These are phyloP conservation scores for Ramazzottius varieornatus DNA, from an alignment of 2,888 invertebrate genomes.

Conservation along the genomic window DNA sequence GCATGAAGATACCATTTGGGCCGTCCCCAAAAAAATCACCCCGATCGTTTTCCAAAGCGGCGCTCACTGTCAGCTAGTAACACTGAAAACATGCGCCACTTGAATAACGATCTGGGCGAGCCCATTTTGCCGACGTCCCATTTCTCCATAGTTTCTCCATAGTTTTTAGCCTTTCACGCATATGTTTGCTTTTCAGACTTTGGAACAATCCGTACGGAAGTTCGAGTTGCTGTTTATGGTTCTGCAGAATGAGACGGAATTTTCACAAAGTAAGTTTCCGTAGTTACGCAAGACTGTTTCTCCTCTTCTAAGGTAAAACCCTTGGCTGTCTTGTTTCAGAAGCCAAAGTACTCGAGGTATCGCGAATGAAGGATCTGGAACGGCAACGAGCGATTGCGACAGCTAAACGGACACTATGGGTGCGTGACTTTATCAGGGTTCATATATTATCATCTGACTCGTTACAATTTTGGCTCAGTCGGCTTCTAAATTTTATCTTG, in stretches of 20 bases:
- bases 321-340: background rate
- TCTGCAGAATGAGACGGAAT: background rate
- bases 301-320: background rate
- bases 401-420: background rate
- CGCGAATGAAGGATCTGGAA: background rate
- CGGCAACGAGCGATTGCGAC: background rate
- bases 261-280: background rate
- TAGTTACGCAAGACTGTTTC: background rate
- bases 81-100: too few species aligned
- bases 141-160: too few species aligned
- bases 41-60: too few species aligned
- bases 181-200: background rate
- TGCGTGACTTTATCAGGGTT: too few species aligned
- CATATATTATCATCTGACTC: too few species aligned
- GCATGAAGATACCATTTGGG: background rate
- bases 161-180: background rate
- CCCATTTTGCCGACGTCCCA: too few species aligned
- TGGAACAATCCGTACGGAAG: background rate
- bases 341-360: background rate
- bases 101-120: too few species aligned
- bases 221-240: background rate
- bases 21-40: background rate
- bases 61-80: too few species aligned
- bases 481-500: too few species aligned
- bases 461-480: too few species aligned